Evolutionary conservation across 2,888 invertebrate genomes (phyloP).

Genomic region (Plebejus anna): DNA sequence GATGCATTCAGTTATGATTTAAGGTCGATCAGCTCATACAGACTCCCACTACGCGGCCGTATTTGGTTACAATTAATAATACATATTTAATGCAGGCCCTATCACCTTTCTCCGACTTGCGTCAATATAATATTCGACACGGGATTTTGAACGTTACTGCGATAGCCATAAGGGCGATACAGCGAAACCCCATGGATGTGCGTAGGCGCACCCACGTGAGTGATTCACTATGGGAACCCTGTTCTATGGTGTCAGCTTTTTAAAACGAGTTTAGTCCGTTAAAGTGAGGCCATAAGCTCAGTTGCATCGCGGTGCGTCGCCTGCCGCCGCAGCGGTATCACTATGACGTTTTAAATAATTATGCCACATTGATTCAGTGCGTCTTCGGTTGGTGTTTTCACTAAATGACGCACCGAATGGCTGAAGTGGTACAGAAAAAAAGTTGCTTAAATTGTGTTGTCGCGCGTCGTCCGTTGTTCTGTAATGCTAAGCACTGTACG

Average conservation of each 20-base stretch:
- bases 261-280: constrained; percentile 30
- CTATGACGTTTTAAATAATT: too few relatives aligned
- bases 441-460: too few relatives aligned
- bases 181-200: neutral
- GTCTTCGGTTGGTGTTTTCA: too few relatives aligned
- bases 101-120: constrained; percentile 23
- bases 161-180: constrained; percentile 24
- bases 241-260: constrained; percentile 41
- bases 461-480: too few relatives aligned
- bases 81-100: constrained; percentile 13
- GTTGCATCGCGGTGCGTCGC: neutral
- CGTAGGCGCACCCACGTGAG: constrained; percentile 47
- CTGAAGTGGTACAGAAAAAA: too few relatives aligned
- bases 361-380: too few relatives aligned
- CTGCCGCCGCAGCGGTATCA: neutral
- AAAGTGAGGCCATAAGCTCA: neutral
- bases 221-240: constrained; percentile 46
- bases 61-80: constrained; percentile 22
- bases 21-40: neutral
- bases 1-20: neutral
- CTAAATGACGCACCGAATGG: too few relatives aligned
- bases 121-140: neutral
- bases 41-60: neutral
- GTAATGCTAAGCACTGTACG: too few relatives aligned
- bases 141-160: constrained; percentile 32